Conservation (phyloP, 2,797 vertebrate genomes). For the Acrocephalus scirpaceus region DNA sequence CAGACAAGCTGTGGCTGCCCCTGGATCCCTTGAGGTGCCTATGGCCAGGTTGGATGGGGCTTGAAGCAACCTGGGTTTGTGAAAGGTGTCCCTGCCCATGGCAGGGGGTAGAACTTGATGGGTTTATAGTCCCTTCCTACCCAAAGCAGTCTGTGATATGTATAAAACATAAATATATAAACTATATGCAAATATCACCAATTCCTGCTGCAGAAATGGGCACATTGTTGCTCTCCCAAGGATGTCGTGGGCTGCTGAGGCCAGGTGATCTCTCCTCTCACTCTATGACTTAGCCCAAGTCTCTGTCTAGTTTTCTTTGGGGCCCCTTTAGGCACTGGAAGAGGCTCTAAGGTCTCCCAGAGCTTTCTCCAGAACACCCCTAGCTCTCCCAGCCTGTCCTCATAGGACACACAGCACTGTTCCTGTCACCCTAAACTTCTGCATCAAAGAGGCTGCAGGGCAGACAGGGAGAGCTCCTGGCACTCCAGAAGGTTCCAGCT, state of each 20-base stretch:
- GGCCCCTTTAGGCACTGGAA: background rate
- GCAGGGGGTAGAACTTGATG: background rate
- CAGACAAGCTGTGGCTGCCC: background rate
- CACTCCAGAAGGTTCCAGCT: background rate
- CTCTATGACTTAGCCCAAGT: background rate
- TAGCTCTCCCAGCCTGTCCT: background rate
- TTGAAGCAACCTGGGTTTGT: background rate
- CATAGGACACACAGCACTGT: background rate
- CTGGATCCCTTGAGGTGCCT: background rate
- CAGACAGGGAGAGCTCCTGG: accelerated
- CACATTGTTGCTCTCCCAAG: background rate
- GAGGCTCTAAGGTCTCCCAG: background rate
- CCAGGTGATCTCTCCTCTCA: background rate
- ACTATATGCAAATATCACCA: no score
- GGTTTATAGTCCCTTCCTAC: background rate
- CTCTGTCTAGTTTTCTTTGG: background rate
- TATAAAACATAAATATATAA: background rate
- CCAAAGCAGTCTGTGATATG: background rate
- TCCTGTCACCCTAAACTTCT: background rate
- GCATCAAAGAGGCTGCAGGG: accelerated
- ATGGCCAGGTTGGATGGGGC: accelerated
- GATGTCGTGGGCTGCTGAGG: background rate
- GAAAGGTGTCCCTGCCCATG: background rate
- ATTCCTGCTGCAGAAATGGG: background rate
- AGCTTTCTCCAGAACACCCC: background rate